Conservation (phyloP, 2,888 invertebrate species). For the Harpalus rufipes region DNA sequence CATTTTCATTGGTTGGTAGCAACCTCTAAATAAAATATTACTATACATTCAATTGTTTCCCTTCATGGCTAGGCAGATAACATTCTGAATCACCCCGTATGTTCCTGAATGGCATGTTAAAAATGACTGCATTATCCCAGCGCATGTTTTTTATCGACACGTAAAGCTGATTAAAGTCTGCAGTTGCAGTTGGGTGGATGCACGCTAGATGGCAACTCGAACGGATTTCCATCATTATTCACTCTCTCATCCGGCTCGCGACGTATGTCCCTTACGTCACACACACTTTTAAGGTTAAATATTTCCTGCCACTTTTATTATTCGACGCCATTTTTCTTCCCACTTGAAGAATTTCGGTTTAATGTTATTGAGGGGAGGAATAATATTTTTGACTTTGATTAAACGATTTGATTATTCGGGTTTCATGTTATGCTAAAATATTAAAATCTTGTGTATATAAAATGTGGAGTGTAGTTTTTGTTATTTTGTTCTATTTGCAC, state of each 20-base stretch:
- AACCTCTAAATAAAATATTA: no score
- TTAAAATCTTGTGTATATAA: no score
- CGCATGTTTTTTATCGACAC: conserved; percentile 35
- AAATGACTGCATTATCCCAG: conserved; percentile 34
- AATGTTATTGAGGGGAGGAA: neutral
- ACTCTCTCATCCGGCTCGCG: conserved; percentile 1
- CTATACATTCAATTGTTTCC: no score
- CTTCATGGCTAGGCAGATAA: no score
- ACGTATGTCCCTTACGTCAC: conserved; percentile 16
- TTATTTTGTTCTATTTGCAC: no score
- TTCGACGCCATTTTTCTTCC: conserved; percentile 5
- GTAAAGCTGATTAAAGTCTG: conserved; percentile 28
- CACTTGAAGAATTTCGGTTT: neutral
- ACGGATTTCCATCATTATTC: conserved; percentile 7
- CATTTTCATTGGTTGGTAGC: no score
- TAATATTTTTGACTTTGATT: conserved; percentile 19
- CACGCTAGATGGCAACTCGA: conserved; percentile 29
- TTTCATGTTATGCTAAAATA: no score
- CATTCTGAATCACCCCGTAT: neutral
- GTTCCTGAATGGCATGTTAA: conserved; percentile 34
- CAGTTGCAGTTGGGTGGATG: conserved; percentile 14
- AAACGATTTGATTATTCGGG: neutral
- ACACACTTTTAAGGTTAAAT: conserved; percentile 11
- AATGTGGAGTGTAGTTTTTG: no score
- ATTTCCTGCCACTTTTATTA: conserved; percentile 5